Evolutionary conservation across 2,888 invertebrate genomes (phyloP).

Genomic region (Nineta flava): DNA sequence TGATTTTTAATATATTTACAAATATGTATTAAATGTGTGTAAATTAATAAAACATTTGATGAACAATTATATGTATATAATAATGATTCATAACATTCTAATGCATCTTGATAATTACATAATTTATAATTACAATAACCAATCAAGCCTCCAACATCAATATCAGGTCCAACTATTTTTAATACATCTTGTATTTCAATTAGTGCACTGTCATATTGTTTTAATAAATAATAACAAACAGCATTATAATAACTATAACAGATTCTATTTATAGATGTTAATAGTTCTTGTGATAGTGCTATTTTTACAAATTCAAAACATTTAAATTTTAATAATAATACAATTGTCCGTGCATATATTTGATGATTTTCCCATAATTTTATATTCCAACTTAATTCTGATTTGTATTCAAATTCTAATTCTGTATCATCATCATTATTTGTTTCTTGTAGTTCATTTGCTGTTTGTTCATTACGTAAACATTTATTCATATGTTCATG

Average conservation of each 20-base stretch:
- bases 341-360: slow-evolving; percentile 20
- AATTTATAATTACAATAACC: slow-evolving; percentile 21
- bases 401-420: slow-evolving; percentile 15
- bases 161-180: slow-evolving; percentile 21
- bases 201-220: slow-evolving; percentile 21
- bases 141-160: slow-evolving; percentile 18
- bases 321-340: slow-evolving; percentile 22
- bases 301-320: slow-evolving; percentile 21
- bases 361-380: slow-evolving; percentile 17
- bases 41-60: slow-evolving; percentile 22
- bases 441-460: slow-evolving; percentile 9
- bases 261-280: neutral
- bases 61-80: slow-evolving; percentile 21
- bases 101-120: slow-evolving; percentile 16
- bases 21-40: slow-evolving; percentile 16
- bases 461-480: slow-evolving; percentile 11
- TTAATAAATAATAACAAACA: slow-evolving; percentile 20
- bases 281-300: slow-evolving; percentile 20
- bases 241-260: slow-evolving; percentile 22
- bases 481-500: slow-evolving; percentile 21
- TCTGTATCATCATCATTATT: too few species aligned
- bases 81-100: slow-evolving; percentile 19
- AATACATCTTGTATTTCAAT: slow-evolving; percentile 21
- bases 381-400: slow-evolving; percentile 21
- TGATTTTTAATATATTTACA: neutral